A percentile compares a stretch with the other conserved stretches of the same genome.
Evolutionary conservation across 2,888 invertebrate species (phyloP).

Genomic region (Andrena dorsata): DNA sequence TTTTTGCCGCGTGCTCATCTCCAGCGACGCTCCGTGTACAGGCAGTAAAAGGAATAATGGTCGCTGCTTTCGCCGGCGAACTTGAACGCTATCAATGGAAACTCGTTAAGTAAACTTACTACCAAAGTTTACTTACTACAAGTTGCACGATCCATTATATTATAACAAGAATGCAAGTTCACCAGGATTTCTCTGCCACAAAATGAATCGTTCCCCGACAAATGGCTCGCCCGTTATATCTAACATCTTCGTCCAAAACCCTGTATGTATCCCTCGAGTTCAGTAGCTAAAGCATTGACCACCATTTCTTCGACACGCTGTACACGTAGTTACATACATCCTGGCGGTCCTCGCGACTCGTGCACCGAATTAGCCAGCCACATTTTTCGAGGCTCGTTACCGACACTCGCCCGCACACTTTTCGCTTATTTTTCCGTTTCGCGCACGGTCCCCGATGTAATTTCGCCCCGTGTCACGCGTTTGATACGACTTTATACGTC

Average conservation of each 20-base stretch:
- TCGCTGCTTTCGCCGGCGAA: not conserved
- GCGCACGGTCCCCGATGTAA: slow-evolving; percentile 58
- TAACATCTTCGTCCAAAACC: not conserved
- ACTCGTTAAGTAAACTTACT: not conserved
- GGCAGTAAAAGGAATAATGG: not conserved
- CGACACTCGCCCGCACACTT: slow-evolving; percentile 38
- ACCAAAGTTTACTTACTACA: no score
- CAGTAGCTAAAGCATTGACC: no score
- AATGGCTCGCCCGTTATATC: no score
- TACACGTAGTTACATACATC: not conserved
- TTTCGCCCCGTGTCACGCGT: slow-evolving; percentile 62
- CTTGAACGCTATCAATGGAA: not conserved
- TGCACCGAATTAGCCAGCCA: slow-evolving; percentile 60
- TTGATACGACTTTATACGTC: slow-evolving; percentile 64
- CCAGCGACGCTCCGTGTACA: not conserved
- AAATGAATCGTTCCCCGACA: no score
- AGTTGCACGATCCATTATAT: no score
- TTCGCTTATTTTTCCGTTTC: slow-evolving; percentile 58
- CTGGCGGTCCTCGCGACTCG: slow-evolving; percentile 9
- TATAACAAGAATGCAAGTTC: no score
- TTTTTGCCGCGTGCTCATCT: slow-evolving; percentile 24
- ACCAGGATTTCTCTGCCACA: no score
- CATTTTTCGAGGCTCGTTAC: slow-evolving; percentile 55
- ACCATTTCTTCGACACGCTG: not conserved
- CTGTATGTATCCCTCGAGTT: no score